phyloP scores from a whole-genome alignment of 2,113 vertebrate genomes.

The Ciconia stormi region DNA sequence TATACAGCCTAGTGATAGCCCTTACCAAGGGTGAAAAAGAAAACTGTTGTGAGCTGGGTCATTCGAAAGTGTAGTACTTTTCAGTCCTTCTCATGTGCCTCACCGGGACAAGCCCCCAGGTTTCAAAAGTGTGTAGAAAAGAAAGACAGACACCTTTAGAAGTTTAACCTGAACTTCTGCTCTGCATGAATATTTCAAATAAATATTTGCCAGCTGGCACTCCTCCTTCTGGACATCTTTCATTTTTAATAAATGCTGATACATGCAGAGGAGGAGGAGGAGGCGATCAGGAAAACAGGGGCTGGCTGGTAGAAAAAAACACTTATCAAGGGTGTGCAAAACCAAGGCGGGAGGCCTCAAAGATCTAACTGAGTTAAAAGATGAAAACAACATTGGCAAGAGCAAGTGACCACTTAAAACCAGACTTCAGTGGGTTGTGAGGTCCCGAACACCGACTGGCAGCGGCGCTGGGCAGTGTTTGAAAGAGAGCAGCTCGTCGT shows the following conservation, averaged over 20 bases:
- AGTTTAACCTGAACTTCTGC: neutral
- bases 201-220: neutral
- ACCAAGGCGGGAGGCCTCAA: neutral
- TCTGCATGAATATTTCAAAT: neutral
- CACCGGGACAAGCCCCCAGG: neutral
- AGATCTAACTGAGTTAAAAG: neutral
- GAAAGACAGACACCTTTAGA: neutral
- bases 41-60: neutral
- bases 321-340: neutral
- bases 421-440: neutral
- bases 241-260: neutral
- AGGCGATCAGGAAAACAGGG: neutral
- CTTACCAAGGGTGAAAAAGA: neutral
- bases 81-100: neutral
- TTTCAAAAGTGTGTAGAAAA: neutral
- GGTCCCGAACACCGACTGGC: neutral
- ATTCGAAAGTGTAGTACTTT: neutral
- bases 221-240: neutral
- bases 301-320: neutral
- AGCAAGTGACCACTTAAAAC: neutral
- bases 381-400: neutral
- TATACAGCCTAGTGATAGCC: neutral
- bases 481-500: neutral
- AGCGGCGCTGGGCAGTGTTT: neutral
- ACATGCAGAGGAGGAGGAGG: neutral